phyloP scores from a whole-genome alignment of 2,888 invertebrate species.

The Aphodius sticticus region DNA sequence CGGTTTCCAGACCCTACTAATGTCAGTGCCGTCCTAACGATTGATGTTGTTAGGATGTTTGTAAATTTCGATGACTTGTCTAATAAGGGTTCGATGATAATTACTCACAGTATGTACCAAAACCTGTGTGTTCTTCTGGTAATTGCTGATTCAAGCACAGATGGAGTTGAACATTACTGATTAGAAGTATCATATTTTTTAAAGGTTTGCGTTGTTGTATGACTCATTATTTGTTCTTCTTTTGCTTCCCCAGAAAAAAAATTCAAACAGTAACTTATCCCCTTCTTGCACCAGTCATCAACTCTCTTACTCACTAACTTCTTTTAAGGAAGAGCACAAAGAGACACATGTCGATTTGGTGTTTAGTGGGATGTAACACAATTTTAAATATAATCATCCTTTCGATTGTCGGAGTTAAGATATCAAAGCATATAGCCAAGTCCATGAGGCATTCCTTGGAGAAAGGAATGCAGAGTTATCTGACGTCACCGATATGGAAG shows the following conservation, averaged over 20 bases:
- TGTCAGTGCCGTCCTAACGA: too few species aligned
- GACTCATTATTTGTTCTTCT: neutral
- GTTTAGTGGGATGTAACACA: conserved; percentile 53
- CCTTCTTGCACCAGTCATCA: conserved; percentile 9
- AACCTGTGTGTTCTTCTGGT: too few species aligned
- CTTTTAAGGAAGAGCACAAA: conserved; percentile 56
- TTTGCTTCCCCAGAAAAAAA: conserved; percentile 11
- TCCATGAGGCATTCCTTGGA: conserved; percentile 64
- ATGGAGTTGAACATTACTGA: too few species aligned
- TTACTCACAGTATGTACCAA: too few species aligned
- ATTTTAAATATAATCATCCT: conserved; percentile 54
- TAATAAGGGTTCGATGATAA: too few species aligned
- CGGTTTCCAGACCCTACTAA: too few species aligned
- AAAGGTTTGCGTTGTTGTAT: too few species aligned
- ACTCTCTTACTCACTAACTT: conserved; percentile 14
- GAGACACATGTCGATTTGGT: conserved; percentile 55
- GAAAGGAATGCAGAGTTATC: conserved; percentile 66
- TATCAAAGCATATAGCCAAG: conserved; percentile 56
- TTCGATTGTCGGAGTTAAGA: conserved; percentile 52
- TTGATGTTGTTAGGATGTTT: too few species aligned
- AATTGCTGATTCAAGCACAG: too few species aligned
- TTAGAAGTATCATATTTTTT: too few species aligned
- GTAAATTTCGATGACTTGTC: too few species aligned
- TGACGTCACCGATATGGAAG: conserved; percentile 67
- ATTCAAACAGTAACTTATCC: neutral